Base-by-base conservation (phyloP, 1,140 invertebrate genomes). In the Drosophila pectinifera region DNA sequence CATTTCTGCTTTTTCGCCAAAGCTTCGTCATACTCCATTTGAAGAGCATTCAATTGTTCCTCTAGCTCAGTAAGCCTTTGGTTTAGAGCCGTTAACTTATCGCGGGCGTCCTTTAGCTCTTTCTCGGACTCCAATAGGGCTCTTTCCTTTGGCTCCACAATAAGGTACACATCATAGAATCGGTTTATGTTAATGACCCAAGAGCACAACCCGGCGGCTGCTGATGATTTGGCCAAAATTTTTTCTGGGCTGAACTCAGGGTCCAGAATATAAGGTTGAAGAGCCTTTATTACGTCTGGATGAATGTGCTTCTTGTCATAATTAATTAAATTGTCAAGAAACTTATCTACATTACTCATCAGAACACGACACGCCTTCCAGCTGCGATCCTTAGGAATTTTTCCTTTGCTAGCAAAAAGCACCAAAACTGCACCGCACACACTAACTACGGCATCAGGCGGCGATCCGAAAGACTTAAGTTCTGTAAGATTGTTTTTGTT, bases 281-380 rank as follows among this genome's bases (percentile, higher is more conserved):
- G 92, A 20, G 94, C 96, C 93, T 97, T 98, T 4, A 97, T 95
- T 57, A 98, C 94, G 75, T 97, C 96, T 0, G 97, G 95, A 80
- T 96, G 96, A 91, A 99, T 98, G 90, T 98, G 96, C 92, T 98
- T 97, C 91, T 99, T 99, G 90, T 99, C 96, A 85, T 98, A 98
- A 86, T 96, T 96, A 20, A 96, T 95, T 36, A 99, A 93, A 70
- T 96, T 95, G 73, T 96, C 94, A 22, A 99, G 92, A 92, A 99
- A 99, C 67, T 95, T 94, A 93, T 98, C 94, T 14, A 96, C 94
- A 90, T 96, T 96, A 20, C 94, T 95, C 96, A 98, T 98, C 93
- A 97, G 95, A 67, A 94, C 94, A 93, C 98, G 98, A 65, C 95
- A 96, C 39, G 95, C 95, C 93, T 98, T 99, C 98, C 98, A 99